These are phyloP conservation scores for Babyrousa celebensis DNA, from an alignment of 2,797 vertebrate species.

Conservation along the genomic window DNA sequence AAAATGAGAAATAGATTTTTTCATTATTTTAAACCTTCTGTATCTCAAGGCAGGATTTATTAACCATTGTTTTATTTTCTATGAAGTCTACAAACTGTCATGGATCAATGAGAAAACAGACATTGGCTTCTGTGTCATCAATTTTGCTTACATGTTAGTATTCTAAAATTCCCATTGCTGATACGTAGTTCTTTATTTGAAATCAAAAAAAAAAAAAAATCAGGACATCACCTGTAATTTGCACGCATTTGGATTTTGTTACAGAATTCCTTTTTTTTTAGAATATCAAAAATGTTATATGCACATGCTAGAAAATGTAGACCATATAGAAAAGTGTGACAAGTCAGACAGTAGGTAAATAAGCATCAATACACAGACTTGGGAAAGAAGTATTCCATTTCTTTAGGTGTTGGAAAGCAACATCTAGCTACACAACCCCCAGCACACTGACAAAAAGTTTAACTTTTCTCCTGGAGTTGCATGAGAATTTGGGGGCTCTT, in stretches of 20 bases:
- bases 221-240: not conserved
- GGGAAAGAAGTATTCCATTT: not conserved
- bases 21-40: conserved; percentile 58
- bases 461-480: not conserved
- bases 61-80: conserved; percentile 40
- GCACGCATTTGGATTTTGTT: not conserved
- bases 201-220: conserved; percentile 35
- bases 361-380: not conserved
- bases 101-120: conserved; percentile 44
- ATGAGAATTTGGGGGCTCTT: not conserved
- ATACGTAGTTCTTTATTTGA: not conserved
- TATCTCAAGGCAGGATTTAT: conserved; percentile 54
- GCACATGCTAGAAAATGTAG: not conserved
- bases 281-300: not conserved
- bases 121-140: not conserved
- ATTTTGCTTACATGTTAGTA: not conserved
- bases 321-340: not conserved
- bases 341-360: not conserved
- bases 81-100: not conserved
- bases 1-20: conserved; percentile 68
- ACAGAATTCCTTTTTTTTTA: not conserved
- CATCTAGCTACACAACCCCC: not conserved
- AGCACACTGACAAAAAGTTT: not conserved
- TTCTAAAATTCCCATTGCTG: not conserved
- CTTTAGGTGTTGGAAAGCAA: not conserved